Evolutionary conservation across 2,113 vertebrate genomes (phyloP), one percentile per base, ranked within the genome.

Genomic region (Lethenteron reissneri): DNA sequence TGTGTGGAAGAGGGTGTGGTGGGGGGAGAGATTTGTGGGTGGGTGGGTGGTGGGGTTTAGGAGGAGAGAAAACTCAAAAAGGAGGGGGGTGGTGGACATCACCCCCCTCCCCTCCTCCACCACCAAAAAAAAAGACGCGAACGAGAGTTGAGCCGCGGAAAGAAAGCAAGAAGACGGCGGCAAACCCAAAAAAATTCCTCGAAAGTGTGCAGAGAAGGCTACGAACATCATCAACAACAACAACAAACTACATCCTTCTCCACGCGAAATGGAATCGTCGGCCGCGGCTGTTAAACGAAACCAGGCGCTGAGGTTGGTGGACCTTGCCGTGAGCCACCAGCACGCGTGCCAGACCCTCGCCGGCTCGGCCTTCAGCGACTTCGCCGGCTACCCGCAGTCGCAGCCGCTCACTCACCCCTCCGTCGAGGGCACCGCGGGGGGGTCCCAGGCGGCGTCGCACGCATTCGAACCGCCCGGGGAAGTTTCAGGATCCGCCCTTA

Each of bases 61-160:
- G 64, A 68, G 10, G 64, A 25, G 64, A 68, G 11, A 9, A 9
- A 68, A 25, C 25, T 68, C 64, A 25, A 68, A 25, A 25, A 68
- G 64, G 64, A 68, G 64, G n/a, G n/a, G 64, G 64, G 64, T n/a
- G 64, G n/a, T n/a, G 64, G 64, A 25, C 64, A n/a, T 68, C 64
- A 11, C 64, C n/a, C 64, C 25, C 64, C 64, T 41, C 41, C 41
- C 41, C 41, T 41, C 41, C 41, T 41, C 41, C 41, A 6, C 41
- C 41, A 41, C 25, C 25, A 7, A 7, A 41, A 41, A 41, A 41
- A 41, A 41, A 41, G 41, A 68, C 25, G 64, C 64, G 10, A 25
- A 68, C 64, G n/a, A n/a, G 64, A 25, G 64, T 11, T 25, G 64
- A 68, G 64, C 25, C 64, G 64, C 64, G 41, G 41, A 41, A 41